A percentile compares a stretch with the other conserved stretches of the same genome.
Conservation (phyloP, 2,888 invertebrate genomes). For the Crepidodera aurea region DNA sequence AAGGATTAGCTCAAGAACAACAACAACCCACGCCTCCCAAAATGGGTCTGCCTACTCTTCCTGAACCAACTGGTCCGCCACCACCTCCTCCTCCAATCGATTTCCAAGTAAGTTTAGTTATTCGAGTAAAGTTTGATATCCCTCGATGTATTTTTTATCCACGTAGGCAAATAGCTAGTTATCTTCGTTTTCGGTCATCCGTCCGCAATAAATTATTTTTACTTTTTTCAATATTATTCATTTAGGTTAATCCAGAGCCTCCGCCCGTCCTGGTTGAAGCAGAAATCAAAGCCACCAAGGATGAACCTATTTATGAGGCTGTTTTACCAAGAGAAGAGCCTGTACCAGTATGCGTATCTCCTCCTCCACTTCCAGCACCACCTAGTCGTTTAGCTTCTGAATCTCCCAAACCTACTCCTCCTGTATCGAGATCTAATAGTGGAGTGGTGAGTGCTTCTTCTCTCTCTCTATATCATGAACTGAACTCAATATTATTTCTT, state of each 20-base stretch:
- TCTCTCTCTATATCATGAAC: no score
- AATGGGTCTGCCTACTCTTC: conserved; percentile 70
- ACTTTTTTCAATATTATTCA: not conserved
- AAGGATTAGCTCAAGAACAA: conserved; percentile 61
- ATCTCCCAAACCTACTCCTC: conserved; percentile 64
- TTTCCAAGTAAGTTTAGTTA: conserved; percentile 40
- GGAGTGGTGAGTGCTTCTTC: conserved; percentile 59
- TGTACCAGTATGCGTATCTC: conserved; percentile 50
- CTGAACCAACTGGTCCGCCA: conserved; percentile 76
- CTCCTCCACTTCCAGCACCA: conserved; percentile 62
- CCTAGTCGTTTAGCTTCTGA: conserved; percentile 62
- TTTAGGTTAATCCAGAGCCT: conserved; percentile 35
- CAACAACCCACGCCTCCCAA: conserved; percentile 60
- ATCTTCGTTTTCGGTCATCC: no score
- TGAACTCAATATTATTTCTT: conserved; percentile 24
- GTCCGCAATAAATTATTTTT: no score
- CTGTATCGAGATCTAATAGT: conserved; percentile 63
- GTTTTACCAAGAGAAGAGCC: conserved; percentile 76
- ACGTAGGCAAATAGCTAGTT: not conserved
- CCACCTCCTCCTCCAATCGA: conserved; percentile 67
- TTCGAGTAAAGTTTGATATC: no score
- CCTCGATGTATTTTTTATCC: not conserved
- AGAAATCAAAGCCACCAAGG: conserved; percentile 50
- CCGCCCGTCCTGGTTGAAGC: conserved; percentile 38
- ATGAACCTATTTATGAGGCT: conserved; percentile 87